Percentiles rank a stretch among this genome's conserved stretches.
Evolutionary conservation across 2,797 vertebrate species (phyloP).

Genomic region (Falco biarmicus): DNA sequence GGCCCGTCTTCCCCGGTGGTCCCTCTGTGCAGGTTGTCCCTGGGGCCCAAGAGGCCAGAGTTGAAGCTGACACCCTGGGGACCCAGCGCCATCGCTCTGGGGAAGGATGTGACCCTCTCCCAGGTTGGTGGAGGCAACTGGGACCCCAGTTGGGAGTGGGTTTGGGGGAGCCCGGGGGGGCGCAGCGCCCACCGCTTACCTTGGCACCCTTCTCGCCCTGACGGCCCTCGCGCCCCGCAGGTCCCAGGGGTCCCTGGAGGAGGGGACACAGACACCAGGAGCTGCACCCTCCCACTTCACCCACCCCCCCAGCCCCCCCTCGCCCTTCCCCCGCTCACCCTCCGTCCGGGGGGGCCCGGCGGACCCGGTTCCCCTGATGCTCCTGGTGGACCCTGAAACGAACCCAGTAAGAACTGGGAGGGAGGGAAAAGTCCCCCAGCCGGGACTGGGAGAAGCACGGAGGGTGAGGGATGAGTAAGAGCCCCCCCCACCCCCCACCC

Average conservation of each 20-base stretch:
- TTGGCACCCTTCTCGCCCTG: constrained; percentile 87
- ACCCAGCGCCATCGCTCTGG: not conserved
- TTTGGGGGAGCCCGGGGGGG: not conserved
- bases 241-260: constrained; percentile 82
- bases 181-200: constrained; percentile 58
- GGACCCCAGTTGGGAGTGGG: no score
- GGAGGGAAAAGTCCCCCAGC: not conserved
- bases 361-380: constrained; percentile 91
- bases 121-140: not conserved
- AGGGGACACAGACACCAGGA: not conserved
- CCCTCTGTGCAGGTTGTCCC: constrained; percentile 83
- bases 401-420: not conserved
- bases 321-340: constrained; percentile 75
- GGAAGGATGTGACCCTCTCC: not conserved
- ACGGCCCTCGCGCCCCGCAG: constrained; percentile 83
- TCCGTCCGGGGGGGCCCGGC: constrained; percentile 87
- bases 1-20: constrained; percentile 84
- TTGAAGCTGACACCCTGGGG: no score
- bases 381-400: constrained; percentile 84
- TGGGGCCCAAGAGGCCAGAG: constrained; percentile 60
- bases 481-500: no score
- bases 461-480: not conserved
- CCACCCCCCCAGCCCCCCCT: not conserved
- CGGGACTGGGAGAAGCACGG: not conserved
- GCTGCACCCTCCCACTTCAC: accelerated